Evolutionary conservation across 2,113 vertebrate species (phyloP).

Genomic region (Willisornis vidua): DNA sequence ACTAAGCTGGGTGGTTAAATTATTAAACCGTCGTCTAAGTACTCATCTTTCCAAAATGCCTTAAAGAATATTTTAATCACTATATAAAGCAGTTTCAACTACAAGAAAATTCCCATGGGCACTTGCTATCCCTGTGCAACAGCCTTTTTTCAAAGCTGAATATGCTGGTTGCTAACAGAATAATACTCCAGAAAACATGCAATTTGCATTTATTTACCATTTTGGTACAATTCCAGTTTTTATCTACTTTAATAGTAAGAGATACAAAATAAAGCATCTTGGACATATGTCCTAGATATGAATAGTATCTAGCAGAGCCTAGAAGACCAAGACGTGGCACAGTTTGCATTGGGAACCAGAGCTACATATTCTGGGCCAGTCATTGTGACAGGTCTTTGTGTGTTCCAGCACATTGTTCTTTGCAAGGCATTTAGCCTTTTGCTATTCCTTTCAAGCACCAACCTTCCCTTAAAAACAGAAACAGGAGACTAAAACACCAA

Average conservation of each 20-base stretch:
- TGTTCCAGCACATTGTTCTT: neutral
- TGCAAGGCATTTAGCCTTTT: neutral
- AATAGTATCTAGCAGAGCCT: neutral
- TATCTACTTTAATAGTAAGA: neutral
- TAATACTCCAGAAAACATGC: neutral
- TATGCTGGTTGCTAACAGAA: neutral
- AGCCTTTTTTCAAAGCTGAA: neutral
- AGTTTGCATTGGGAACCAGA: neutral
- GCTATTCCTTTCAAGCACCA: neutral
- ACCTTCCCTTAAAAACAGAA: neutral
- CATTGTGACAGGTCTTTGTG: neutral
- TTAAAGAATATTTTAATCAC: constrained; percentile 27
- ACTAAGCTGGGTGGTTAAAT: neutral
- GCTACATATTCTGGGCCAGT: neutral
- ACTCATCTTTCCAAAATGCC: neutral
- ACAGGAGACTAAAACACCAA: neutral
- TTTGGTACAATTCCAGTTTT: neutral
- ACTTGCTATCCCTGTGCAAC: neutral
- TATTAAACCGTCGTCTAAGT: neutral
- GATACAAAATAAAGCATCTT: neutral
- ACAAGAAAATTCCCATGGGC: neutral
- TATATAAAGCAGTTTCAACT: neutral
- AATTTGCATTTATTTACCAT: neutral
- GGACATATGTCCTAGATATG: neutral
- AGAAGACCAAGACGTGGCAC: neutral